Evolutionary conservation across 2,888 invertebrate genomes (phyloP).

Genomic region (Drosophila nr. fundita): DNA sequence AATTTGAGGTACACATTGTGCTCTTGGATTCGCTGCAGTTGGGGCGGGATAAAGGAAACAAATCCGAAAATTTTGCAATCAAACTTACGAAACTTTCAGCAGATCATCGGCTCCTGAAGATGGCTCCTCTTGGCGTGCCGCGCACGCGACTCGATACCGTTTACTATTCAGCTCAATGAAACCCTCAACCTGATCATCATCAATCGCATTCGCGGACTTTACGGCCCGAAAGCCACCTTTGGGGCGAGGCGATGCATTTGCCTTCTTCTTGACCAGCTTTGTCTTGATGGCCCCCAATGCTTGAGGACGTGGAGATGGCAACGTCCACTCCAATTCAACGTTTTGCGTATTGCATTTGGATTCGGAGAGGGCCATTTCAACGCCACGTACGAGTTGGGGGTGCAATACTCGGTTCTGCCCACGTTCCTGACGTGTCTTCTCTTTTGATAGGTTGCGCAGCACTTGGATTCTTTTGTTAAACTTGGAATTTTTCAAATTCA

Average conservation of each 20-base stretch:
- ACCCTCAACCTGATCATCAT: conserved; percentile 45
- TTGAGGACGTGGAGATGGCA: conserved; percentile 5
- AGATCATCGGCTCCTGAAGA: conserved; percentile 19
- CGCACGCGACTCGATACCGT: conserved; percentile 75
- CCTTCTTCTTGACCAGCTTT: conserved; percentile 34
- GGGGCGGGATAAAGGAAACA: too few relatives aligned
- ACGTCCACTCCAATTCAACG: conserved; percentile 48
- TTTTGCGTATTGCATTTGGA: conserved; percentile 22
- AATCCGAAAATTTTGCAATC: not conserved
- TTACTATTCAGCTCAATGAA: conserved; percentile 74
- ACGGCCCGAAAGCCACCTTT: conserved; percentile 6
- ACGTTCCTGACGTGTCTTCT: conserved; percentile 70
- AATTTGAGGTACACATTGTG: conserved; percentile 82
- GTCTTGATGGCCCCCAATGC: not conserved
- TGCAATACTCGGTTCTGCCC: conserved; percentile 35
- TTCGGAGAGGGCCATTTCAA: conserved; percentile 61
- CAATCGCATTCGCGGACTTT: not conserved
- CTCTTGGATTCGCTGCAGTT: conserved; percentile 68
- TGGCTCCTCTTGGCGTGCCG: conserved; percentile 22
- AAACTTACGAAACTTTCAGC: conserved; percentile 59
- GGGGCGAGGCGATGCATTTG: conserved; percentile 1
- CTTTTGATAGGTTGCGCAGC: conserved; percentile 75
- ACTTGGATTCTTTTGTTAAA: conserved; percentile 82
- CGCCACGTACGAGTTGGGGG: conserved; percentile 36
- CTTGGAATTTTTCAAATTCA: conserved; percentile 83